phyloP scores from a whole-genome alignment of 2,888 invertebrate genomes.

The Bombylius discolor region DNA sequence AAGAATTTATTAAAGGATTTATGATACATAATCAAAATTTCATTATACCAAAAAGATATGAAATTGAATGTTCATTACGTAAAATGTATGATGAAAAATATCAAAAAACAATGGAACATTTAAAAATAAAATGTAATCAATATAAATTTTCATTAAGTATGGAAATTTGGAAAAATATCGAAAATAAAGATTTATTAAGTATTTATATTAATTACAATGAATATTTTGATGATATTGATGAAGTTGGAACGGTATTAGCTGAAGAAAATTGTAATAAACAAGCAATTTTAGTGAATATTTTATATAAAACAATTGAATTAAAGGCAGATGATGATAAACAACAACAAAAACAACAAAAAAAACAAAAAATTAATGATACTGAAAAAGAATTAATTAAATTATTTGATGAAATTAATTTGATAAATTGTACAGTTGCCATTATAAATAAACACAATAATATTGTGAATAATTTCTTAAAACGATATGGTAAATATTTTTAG shows the following conservation, averaged over 20 bases:
- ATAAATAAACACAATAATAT: constrained; percentile 10
- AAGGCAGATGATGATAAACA: constrained; percentile 6
- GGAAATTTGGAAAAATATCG: not conserved
- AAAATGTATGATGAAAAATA: not conserved
- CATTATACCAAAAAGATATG: not conserved
- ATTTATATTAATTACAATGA: not conserved
- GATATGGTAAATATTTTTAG: constrained; percentile 3
- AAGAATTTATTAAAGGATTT: not conserved
- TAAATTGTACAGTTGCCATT: constrained; percentile 12
- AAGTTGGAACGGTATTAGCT: not conserved
- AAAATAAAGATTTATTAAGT: not conserved
- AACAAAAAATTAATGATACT: not conserved
- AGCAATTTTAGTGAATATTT: not conserved
- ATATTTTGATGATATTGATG: not conserved
- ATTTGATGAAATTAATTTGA: constrained; percentile 12
- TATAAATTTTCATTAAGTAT: not conserved
- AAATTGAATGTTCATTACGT: not conserved
- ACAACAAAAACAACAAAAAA: not conserved
- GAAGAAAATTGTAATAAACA: not conserved
- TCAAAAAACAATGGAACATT: not conserved
- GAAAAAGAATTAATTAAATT: constrained; percentile 1
- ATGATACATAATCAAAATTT: not conserved
- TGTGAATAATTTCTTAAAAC: constrained; percentile 9
- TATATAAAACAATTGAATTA: not conserved
- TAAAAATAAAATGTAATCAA: not conserved